Evolutionary conservation across 2,797 vertebrate genomes (phyloP).

Genomic region (Glossophaga mutica): DNA sequence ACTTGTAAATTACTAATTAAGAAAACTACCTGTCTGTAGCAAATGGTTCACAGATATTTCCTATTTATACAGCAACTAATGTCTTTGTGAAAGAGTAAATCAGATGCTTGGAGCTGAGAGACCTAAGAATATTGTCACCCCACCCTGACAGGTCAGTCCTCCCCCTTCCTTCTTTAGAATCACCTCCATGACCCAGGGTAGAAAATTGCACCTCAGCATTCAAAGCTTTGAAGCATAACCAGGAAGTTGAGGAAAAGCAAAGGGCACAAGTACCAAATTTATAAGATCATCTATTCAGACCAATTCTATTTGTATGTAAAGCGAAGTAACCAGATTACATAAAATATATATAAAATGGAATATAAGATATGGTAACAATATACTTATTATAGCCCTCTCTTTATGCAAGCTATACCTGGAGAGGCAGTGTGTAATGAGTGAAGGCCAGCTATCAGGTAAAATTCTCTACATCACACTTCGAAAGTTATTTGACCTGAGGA

Average conservation of each 20-base stretch:
- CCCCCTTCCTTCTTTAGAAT: not conserved
- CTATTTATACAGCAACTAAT: not conserved
- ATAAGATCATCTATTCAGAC: not conserved
- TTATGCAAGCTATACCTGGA: not conserved
- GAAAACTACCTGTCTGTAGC: not conserved
- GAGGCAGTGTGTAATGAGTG: not conserved
- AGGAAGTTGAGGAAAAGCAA: not conserved
- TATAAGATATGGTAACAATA: not conserved
- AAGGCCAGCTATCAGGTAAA: not conserved
- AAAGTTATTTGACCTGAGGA: not conserved
- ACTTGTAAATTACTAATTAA: not conserved
- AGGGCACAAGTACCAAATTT: not conserved
- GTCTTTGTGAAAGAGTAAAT: not conserved
- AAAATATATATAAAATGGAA: not conserved
- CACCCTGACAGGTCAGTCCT: not conserved
- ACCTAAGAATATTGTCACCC: not conserved
- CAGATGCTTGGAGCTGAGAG: not conserved
- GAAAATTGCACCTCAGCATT: not conserved
- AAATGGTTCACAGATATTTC: not conserved
- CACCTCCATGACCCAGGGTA: not conserved
- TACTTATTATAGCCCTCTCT: not conserved
- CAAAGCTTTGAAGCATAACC: not conserved
- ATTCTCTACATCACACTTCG: not conserved
- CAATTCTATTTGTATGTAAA: not conserved
- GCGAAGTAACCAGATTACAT: not conserved